Evolutionary conservation across 2,888 invertebrate species (phyloP).

Genomic region (Pilophorus perplexus): DNA sequence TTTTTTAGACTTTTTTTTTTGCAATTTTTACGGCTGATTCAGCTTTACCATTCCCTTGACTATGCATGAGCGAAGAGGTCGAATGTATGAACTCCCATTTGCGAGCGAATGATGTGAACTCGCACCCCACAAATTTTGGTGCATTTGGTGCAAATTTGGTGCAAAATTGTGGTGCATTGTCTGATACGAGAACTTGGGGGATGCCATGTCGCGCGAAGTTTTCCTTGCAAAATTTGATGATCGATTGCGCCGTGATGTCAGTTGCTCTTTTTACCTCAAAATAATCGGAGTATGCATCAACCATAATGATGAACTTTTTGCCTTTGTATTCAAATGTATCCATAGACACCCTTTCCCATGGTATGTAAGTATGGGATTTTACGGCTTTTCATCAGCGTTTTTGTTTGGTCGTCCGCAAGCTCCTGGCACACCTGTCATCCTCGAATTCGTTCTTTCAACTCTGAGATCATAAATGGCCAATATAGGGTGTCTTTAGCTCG

Average conservation of each 20-base stretch:
- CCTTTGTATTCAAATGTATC: slow-evolving; percentile 14
- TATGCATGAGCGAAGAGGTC: slow-evolving; percentile 47
- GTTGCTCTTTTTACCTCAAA: slow-evolving; percentile 9
- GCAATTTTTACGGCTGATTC: slow-evolving; percentile 48
- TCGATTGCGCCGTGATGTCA: background rate
- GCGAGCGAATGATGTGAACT: slow-evolving; percentile 39
- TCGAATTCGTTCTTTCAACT: too few relatives aligned
- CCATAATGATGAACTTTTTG: background rate
- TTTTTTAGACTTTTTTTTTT: slow-evolving; percentile 47
- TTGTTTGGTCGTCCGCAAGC: background rate
- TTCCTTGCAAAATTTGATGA: slow-evolving; percentile 13
- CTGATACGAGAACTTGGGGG: slow-evolving; percentile 20
- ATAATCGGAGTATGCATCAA: slow-evolving; percentile 24
- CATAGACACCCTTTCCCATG: slow-evolving; percentile 23
- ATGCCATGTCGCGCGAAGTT: too few relatives aligned
- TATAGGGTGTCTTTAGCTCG: slow-evolving; percentile 2
- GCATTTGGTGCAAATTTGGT: too few relatives aligned
- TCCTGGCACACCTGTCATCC: background rate
- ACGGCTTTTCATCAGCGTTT: slow-evolving; percentile 15
- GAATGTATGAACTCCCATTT: slow-evolving; percentile 47
- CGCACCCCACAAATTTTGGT: background rate
- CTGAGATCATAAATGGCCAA: slow-evolving; percentile 17
- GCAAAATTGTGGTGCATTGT: slow-evolving; percentile 15
- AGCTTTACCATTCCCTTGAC: too few relatives aligned
- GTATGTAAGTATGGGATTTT: background rate